Conservation (phyloP, 2,888 invertebrate species). For the Calliphora vomitoria region DNA sequence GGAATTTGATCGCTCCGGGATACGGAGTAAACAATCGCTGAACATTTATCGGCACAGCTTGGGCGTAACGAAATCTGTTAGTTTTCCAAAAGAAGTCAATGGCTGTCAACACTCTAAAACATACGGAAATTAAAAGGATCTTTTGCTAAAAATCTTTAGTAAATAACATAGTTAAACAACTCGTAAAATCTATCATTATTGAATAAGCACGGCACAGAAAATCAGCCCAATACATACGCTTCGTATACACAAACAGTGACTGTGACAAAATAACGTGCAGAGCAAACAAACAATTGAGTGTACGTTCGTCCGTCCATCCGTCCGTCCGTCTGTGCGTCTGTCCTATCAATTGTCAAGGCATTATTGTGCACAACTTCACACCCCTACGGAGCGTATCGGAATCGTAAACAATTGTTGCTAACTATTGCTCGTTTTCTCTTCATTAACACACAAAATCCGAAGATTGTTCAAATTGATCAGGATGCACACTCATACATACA, state of each 20-base stretch:
- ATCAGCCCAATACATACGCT: constrained; percentile 16
- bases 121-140: constrained; percentile 52
- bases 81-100: constrained; percentile 69
- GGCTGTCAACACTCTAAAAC: constrained; percentile 70
- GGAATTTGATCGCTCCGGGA: constrained; percentile 44
- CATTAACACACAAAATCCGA: constrained; percentile 58
- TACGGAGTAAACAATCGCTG: constrained; percentile 37
- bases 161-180: constrained; percentile 50
- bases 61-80: constrained; percentile 63
- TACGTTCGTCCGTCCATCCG: background rate
- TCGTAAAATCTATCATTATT: constrained; percentile 67
- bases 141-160: constrained; percentile 42
- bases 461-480: constrained; percentile 55
- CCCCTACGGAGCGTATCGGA: constrained; percentile 68
- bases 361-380: constrained; percentile 68
- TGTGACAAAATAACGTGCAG: constrained; percentile 53
- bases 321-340: background rate
- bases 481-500: constrained; percentile 23
- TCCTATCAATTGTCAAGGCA: constrained; percentile 47
- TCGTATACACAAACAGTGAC: constrained; percentile 1
- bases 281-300: constrained; percentile 42
- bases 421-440: constrained; percentile 72
- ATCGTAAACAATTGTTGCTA: constrained; percentile 64
- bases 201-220: constrained; percentile 54
- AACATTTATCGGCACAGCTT: constrained; percentile 71